phyloP scores from a whole-genome alignment of 2,797 vertebrate genomes.

The Borostomias antarcticus region DNA sequence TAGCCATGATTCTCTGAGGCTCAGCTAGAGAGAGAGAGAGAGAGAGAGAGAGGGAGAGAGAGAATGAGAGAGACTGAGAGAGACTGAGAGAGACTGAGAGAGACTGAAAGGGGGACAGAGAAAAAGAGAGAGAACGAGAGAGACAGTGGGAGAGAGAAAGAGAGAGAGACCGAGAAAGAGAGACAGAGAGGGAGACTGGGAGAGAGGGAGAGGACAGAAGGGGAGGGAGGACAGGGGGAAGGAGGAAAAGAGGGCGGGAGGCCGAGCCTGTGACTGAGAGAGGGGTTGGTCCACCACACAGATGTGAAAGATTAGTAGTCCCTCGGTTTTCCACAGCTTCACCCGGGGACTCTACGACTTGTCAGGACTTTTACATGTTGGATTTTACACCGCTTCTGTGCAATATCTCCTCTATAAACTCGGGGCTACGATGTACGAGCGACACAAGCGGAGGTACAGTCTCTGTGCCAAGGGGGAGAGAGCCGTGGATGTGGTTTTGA shows the following conservation, averaged over 20 bases:
- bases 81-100: background rate
- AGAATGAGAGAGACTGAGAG: background rate
- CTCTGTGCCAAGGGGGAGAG: constrained; percentile 83
- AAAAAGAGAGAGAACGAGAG: constrained; percentile 5
- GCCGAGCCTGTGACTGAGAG: constrained; percentile 33
- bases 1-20: constrained; percentile 46
- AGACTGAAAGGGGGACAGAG: background rate
- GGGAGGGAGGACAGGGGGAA: background rate
- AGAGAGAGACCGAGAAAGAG: background rate
- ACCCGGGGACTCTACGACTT: constrained; percentile 24
- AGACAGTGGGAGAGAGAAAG: background rate
- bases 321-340: constrained; percentile 40
- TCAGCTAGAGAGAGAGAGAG: constrained; percentile 31
- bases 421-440: constrained; percentile 82
- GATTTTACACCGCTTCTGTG: constrained; percentile 48
- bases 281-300: constrained; percentile 55
- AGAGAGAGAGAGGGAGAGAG: background rate
- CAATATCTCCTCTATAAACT: constrained; percentile 8
- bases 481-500: constrained; percentile 83
- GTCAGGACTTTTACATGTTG: constrained; percentile 60
- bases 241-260: background rate
- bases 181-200: background rate
- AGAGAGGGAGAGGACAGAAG: background rate
- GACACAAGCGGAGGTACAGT: constrained; percentile 85
- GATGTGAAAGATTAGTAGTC: constrained; percentile 60